Conservation (phyloP, 2,797 vertebrate species). For the Capromys pilorides region DNA sequence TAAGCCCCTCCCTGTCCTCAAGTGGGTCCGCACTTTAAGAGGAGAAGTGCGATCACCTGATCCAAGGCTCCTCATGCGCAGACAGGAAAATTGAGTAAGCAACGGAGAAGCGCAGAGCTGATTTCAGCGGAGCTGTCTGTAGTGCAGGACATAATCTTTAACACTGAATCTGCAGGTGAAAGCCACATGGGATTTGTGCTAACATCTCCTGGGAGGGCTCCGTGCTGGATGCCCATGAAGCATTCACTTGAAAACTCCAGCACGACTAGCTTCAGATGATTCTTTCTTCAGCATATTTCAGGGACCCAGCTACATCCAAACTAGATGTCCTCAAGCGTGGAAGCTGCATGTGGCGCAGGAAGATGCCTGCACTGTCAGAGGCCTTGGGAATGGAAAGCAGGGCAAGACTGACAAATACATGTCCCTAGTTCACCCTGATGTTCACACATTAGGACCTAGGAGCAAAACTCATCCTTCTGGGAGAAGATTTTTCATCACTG, state of each 20-base stretch:
- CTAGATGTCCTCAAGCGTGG: neutral
- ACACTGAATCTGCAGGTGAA: neutral
- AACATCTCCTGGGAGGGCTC: neutral
- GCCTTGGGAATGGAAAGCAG: neutral
- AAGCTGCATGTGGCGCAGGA: neutral
- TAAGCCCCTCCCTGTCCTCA: neutral
- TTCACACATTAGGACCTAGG: neutral
- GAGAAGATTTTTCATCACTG: neutral
- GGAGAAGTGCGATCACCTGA: neutral
- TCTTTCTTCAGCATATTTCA: neutral
- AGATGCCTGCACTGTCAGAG: neutral
- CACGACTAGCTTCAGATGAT: neutral
- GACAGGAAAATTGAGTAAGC: neutral
- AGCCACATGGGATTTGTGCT: neutral
- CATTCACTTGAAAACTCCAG: conserved; percentile 18
- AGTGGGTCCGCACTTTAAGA: neutral
- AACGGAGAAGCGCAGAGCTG: neutral
- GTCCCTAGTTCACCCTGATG: no score
- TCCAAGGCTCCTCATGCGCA: neutral
- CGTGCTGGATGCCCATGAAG: neutral
- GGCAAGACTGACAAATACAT: neutral
- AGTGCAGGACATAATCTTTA: neutral
- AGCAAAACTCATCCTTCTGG: neutral
- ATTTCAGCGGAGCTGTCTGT: conserved; percentile 9
- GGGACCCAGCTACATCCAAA: neutral